Percentiles rank a stretch among this genome's conserved stretches.
Conservation (phyloP, 2,888 invertebrate genomes). For the Eucera pruinosa region DNA sequence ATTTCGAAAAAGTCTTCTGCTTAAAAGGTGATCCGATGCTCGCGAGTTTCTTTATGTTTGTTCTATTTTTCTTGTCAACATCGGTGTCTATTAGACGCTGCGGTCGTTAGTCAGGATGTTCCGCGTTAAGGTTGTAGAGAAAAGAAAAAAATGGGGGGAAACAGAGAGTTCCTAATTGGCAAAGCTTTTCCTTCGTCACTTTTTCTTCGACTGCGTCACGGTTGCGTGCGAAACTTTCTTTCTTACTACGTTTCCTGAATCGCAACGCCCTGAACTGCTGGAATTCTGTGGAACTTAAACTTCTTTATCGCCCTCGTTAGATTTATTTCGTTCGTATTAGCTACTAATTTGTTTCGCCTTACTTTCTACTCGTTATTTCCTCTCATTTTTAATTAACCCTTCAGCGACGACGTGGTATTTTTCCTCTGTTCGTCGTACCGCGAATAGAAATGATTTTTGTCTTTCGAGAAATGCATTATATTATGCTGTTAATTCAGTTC, state of each 20-base stretch:
- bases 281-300: conserved; percentile 36
- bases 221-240: conserved; percentile 21
- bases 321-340: background rate
- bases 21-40: conserved; percentile 70
- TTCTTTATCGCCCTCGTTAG: background rate
- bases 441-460: too few relatives aligned
- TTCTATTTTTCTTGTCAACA: conserved; percentile 53
- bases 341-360: too few relatives aligned
- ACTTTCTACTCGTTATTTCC: too few relatives aligned
- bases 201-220: conserved; percentile 21
- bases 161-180: conserved; percentile 40
- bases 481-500: too few relatives aligned
- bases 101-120: conserved; percentile 40
- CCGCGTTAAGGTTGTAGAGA: background rate
- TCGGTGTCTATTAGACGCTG: conserved; percentile 47
- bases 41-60: conserved; percentile 55
- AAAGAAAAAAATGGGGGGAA: conserved; percentile 16
- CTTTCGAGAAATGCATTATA: too few relatives aligned
- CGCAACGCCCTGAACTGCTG: background rate
- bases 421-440: too few relatives aligned
- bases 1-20: conserved; percentile 37
- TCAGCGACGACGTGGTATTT: too few relatives aligned
- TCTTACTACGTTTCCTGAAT: background rate
- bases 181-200: conserved; percentile 37
- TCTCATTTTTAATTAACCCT: too few relatives aligned